These are phyloP conservation scores for Nymphalis c-album DNA, from an alignment of 2,888 invertebrate species.

Conservation along the genomic window DNA sequence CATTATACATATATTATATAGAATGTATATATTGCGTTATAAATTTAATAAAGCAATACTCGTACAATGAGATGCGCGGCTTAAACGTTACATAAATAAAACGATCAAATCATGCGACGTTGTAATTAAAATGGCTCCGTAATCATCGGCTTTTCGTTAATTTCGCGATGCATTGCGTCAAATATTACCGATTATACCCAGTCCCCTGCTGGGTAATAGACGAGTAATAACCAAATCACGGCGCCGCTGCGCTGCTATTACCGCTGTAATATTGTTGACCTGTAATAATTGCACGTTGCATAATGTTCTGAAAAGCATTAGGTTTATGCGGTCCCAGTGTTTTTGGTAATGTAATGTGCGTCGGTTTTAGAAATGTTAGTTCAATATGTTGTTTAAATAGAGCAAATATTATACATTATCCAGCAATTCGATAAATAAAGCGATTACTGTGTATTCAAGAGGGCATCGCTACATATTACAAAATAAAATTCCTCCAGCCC, in stretches of 20 bases:
- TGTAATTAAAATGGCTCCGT: conserved; percentile 8
- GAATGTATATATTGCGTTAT: background rate
- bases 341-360: conserved; percentile 1
- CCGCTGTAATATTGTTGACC: conserved; percentile 28
- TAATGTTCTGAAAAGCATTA: conserved; percentile 27
- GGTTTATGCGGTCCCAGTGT: conserved; percentile 9
- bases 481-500: too few species aligned
- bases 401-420: too few species aligned
- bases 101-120: background rate
- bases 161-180: conserved; percentile 7
- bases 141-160: conserved; percentile 7
- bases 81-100: conserved; percentile 4
- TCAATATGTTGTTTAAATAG: background rate
- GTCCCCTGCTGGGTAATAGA: conserved; percentile 7
- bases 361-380: conserved; percentile 3
- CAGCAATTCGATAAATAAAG: too few species aligned
- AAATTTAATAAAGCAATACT: background rate
- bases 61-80: background rate
- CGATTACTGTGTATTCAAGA: too few species aligned
- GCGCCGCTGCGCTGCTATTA: conserved; percentile 11
- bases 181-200: conserved; percentile 8
- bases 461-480: too few species aligned
- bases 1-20: too few species aligned
- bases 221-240: conserved; percentile 14
- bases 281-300: conserved; percentile 28